Evolutionary conservation across 92 coral and sea anemone species (phyloP).

Genomic region (Phenganax marumi): DNA sequence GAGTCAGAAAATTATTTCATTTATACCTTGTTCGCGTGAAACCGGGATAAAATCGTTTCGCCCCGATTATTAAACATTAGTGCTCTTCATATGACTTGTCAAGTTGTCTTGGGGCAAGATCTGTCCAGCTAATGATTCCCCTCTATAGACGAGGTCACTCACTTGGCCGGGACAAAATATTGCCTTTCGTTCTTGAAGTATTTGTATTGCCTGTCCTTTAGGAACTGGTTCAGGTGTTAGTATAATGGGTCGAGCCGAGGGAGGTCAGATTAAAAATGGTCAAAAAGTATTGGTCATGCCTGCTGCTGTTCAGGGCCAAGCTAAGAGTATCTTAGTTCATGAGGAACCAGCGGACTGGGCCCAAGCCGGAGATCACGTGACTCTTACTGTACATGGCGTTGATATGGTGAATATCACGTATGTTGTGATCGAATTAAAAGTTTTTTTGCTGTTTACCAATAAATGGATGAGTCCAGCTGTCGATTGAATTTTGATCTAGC

Average conservation of each 20-base stretch:
- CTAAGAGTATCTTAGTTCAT: constrained; percentile 82
- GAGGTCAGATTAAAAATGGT: constrained; percentile 76
- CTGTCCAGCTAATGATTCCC: too few relatives aligned
- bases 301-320: constrained; percentile 75
- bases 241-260: constrained; percentile 78
- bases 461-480: too few relatives aligned
- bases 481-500: not conserved
- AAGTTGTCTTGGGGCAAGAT: too few relatives aligned
- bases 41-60: too few relatives aligned
- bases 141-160: too few relatives aligned
- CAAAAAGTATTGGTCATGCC: constrained; percentile 89
- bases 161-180: too few relatives aligned
- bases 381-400: constrained; percentile 69
- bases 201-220: constrained; percentile 5
- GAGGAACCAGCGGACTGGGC: constrained; percentile 80
- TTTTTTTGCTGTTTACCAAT: not conserved
- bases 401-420: constrained; percentile 97
- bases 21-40: too few relatives aligned
- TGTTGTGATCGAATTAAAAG: not conserved
- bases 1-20: too few relatives aligned
- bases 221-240: constrained; percentile 92
- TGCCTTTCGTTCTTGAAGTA: not conserved
- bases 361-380: constrained; percentile 97
- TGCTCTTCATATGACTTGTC: not conserved
- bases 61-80: not conserved